Percentiles rank a stretch among this genome's conserved stretches.
Conservation (phyloP, 2,797 vertebrate species). For the Sebastes taczanowskii region DNA sequence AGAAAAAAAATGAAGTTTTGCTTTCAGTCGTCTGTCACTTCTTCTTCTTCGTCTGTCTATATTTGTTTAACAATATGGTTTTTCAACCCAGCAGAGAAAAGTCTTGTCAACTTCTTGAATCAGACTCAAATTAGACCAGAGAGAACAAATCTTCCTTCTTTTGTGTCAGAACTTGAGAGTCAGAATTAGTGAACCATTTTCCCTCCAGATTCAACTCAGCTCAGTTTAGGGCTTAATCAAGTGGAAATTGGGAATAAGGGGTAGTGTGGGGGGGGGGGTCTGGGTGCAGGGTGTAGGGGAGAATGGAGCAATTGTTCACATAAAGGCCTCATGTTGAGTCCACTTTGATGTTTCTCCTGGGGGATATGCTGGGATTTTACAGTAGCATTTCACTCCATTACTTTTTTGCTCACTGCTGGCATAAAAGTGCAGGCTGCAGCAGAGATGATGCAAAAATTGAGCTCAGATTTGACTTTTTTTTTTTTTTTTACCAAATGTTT, state of each 20-base stretch:
- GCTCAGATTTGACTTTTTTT: background rate
- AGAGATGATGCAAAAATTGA: background rate
- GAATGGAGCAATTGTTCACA: constrained; percentile 86
- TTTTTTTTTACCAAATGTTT: background rate
- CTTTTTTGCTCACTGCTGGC: constrained; percentile 19
- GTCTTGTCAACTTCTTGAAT: constrained; percentile 26
- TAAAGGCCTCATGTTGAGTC: constrained; percentile 81
- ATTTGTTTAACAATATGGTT: background rate
- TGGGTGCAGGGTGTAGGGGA: constrained; percentile 70
- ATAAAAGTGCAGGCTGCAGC: background rate
- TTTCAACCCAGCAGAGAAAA: constrained; percentile 15
- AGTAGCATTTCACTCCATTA: constrained; percentile 68
- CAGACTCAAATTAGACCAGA: constrained; percentile 22
- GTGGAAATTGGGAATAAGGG: constrained; percentile 82
- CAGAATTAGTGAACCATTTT: constrained; percentile 80
- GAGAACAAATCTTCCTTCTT: constrained; percentile 44
- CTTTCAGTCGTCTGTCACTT: background rate
- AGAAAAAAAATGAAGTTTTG: background rate
- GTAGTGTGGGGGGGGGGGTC: constrained; percentile 68
- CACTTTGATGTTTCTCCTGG: constrained; percentile 80
- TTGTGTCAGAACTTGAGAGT: constrained; percentile 60
- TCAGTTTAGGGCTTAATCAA: constrained; percentile 85
- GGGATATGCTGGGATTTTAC: constrained; percentile 71
- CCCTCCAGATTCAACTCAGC: constrained; percentile 79
- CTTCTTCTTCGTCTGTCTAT: background rate